Evolutionary conservation across 2,888 invertebrate species (phyloP).

Genomic region (Tachina fera): DNA sequence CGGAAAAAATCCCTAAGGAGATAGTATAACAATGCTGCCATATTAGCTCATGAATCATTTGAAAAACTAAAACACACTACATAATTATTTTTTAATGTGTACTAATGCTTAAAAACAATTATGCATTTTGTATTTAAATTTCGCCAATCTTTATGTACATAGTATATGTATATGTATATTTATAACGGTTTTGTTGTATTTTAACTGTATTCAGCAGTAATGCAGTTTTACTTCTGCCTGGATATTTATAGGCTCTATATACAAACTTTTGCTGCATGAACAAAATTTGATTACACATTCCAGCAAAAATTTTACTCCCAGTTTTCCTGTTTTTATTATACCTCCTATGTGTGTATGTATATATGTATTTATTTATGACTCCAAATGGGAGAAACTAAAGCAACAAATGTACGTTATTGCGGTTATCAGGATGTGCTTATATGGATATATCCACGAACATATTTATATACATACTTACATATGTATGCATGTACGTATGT

Average conservation of each 20-base stretch:
- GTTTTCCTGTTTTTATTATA: constrained; percentile 16
- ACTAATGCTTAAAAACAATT: neutral
- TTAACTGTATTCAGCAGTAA: constrained; percentile 52
- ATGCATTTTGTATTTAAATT: constrained; percentile 20
- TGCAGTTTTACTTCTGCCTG: constrained; percentile 71
- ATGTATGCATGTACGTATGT: neutral
- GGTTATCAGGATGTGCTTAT: constrained; percentile 31
- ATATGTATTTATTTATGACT: constrained; percentile 38
- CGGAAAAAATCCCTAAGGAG: too few relatives aligned
- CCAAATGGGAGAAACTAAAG: constrained; percentile 46
- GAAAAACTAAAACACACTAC: neutral
- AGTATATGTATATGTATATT: constrained; percentile 4
- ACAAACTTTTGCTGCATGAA: constrained; percentile 41
- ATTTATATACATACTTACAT: neutral
- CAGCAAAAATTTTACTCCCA: constrained; percentile 55
- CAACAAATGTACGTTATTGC: constrained; percentile 63
- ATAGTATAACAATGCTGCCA: constrained; percentile 28
- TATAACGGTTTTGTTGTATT: neutral
- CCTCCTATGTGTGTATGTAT: too few relatives aligned
- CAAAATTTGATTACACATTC: constrained; percentile 55
- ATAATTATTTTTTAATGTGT: neutral
- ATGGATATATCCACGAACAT: too few relatives aligned
- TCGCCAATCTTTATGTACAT: constrained; percentile 1
- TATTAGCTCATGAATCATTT: constrained; percentile 23
- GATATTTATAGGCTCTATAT: constrained; percentile 59